phyloP scores from a whole-genome alignment of 2,113 vertebrate species.

The Rhadina sibilatrix region DNA sequence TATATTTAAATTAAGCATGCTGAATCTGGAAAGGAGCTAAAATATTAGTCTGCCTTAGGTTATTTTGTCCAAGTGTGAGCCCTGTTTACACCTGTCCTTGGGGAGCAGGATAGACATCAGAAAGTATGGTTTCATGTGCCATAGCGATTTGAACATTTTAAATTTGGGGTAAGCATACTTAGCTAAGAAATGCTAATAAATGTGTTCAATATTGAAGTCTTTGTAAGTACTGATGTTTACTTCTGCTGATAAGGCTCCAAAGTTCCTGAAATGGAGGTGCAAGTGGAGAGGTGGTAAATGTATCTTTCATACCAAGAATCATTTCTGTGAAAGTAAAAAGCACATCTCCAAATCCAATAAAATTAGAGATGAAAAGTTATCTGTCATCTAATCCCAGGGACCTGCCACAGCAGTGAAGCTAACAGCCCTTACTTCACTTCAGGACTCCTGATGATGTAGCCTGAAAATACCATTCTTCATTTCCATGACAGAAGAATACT shows the following conservation, averaged over 20 bases:
- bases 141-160: neutral
- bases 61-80: neutral
- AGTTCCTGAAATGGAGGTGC: neutral
- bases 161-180: neutral
- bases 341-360: neutral
- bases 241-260: neutral
- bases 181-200: neutral
- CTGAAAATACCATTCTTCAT: neutral
- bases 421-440: neutral
- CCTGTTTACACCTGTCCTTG: neutral
- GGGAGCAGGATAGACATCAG: neutral
- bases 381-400: neutral
- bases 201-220: neutral
- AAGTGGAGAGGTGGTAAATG: neutral
- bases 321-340: neutral
- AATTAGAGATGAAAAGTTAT: neutral
- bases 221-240: neutral
- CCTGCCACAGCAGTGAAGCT: neutral
- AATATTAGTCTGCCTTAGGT: neutral
- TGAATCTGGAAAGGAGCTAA: neutral
- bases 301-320: neutral
- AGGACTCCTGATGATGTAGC: neutral
- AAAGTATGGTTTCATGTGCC: neutral
- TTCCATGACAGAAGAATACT: slow-evolving; percentile 9
- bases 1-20: neutral